Percentiles rank a stretch among this genome's conserved stretches.
These are phyloP conservation scores for Cremastinae sp. DNA, from an alignment of 2,888 invertebrate species.

Conservation along the genomic window DNA sequence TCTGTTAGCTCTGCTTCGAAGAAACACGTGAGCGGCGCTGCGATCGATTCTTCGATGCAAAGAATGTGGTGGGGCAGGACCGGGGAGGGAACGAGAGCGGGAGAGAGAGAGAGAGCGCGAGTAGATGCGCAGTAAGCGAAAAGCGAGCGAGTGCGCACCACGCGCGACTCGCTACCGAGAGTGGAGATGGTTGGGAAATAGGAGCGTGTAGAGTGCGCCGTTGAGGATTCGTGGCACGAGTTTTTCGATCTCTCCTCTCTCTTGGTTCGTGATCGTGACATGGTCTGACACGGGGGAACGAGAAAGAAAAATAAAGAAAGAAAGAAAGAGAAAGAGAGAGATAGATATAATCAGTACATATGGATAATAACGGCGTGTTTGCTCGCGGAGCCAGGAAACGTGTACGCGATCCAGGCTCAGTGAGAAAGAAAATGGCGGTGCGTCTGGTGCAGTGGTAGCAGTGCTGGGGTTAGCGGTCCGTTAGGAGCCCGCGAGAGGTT, in stretches of 20 bases:
- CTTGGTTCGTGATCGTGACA: no score
- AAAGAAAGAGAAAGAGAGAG: constrained; percentile 27
- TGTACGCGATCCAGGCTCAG: constrained; percentile 69
- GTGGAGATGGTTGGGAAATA: constrained; percentile 18
- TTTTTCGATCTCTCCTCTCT: background rate
- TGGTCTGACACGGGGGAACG: no score
- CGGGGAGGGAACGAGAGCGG: background rate
- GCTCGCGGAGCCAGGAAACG: constrained; percentile 53
- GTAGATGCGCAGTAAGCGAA: constrained; percentile 5
- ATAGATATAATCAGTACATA: constrained; percentile 39
- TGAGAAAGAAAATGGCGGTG: constrained; percentile 79
- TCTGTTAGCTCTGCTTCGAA: no score
- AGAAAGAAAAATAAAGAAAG: background rate
- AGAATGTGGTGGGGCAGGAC: no score
- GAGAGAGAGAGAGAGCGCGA: background rate
- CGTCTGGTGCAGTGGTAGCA: constrained; percentile 83
- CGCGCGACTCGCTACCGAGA: constrained; percentile 21
- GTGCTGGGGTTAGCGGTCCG: constrained; percentile 75
- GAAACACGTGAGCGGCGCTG: background rate
- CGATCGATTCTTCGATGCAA: background rate
- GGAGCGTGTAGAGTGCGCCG: constrained; percentile 15
- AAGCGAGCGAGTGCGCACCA: constrained; percentile 31
- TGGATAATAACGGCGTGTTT: constrained; percentile 50
- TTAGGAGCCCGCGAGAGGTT: constrained; percentile 79
- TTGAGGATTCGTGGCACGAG: constrained; percentile 42